Percentiles rank a stretch among this genome's conserved stretches.
phyloP scores from a whole-genome alignment of 2,113 vertebrate species.

The Crocuta crocuta region DNA sequence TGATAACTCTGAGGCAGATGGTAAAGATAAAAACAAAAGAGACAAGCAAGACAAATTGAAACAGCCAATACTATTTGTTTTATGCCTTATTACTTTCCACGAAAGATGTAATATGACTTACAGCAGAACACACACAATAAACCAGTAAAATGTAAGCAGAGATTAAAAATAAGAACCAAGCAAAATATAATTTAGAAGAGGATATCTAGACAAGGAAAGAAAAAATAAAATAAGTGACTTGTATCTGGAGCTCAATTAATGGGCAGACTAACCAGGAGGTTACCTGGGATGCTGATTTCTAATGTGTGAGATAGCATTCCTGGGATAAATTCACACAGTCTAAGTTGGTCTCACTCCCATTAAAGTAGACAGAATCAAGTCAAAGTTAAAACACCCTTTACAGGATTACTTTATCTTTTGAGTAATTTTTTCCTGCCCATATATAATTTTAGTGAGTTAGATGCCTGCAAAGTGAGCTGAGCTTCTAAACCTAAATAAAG shows the following conservation, averaged over 20 bases:
- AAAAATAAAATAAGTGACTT: background rate
- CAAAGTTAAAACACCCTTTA: background rate
- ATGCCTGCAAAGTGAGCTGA: background rate
- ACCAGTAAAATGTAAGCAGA: conserved; percentile 52
- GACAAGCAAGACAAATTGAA: background rate
- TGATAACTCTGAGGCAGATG: background rate
- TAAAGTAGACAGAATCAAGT: background rate
- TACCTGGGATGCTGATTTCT: background rate
- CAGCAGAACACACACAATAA: background rate
- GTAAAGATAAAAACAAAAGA: conserved; percentile 20
- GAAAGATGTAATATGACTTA: conserved; percentile 56
- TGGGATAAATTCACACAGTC: background rate
- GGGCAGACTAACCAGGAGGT: background rate
- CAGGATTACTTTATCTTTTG: background rate
- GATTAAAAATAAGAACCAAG: conserved; percentile 23
- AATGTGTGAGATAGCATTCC: background rate
- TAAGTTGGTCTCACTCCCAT: background rate
- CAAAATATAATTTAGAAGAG: conserved; percentile 12
- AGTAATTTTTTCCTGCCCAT: background rate
- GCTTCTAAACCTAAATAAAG: conserved; percentile 14
- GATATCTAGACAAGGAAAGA: background rate
- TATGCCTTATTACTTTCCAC: conserved; percentile 27
- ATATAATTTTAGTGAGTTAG: background rate
- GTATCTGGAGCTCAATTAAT: background rate
- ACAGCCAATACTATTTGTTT: background rate